Conservation (phyloP, 2,888 invertebrate genomes). For the Cataglyphis rosenhaueri region DNA sequence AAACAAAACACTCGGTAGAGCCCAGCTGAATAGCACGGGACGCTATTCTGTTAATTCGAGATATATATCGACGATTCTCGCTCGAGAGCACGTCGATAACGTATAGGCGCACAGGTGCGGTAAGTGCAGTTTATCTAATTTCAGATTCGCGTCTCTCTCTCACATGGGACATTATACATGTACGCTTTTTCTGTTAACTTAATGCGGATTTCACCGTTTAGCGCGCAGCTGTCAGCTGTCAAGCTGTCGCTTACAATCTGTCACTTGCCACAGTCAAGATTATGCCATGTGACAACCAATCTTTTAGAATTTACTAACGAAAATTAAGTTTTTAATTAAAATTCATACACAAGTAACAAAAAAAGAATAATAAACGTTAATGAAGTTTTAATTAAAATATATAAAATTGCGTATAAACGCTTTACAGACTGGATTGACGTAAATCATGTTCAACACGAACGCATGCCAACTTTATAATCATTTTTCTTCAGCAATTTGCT, state of each 20-base stretch:
- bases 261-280: constrained; percentile 32
- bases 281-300: constrained; percentile 17
- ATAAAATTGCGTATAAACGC: not conserved
- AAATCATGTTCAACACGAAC: not conserved
- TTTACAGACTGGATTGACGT: not conserved
- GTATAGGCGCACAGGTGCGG: constrained; percentile 20
- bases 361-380: not conserved
- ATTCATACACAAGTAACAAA: not conserved
- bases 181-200: constrained; percentile 16
- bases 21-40: constrained; percentile 11
- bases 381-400: not conserved
- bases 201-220: constrained; percentile 35
- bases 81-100: constrained; percentile 23
- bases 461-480: constrained; percentile 1
- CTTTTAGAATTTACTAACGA: constrained; percentile 23
- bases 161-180: constrained; percentile 22
- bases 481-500: constrained; percentile 1
- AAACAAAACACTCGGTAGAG: constrained; percentile 21
- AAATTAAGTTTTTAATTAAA: constrained; percentile 44
- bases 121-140: constrained; percentile 46
- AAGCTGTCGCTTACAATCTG: constrained; percentile 36
- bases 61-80: constrained; percentile 17
- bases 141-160: constrained; percentile 22
- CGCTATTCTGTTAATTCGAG: constrained; percentile 46
- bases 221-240: constrained; percentile 46